A percentile compares a stretch with the other conserved stretches of the same genome.
Evolutionary conservation across 2,113 vertebrate genomes (phyloP).

Genomic region (Pseudorectes ferrugineus): DNA sequence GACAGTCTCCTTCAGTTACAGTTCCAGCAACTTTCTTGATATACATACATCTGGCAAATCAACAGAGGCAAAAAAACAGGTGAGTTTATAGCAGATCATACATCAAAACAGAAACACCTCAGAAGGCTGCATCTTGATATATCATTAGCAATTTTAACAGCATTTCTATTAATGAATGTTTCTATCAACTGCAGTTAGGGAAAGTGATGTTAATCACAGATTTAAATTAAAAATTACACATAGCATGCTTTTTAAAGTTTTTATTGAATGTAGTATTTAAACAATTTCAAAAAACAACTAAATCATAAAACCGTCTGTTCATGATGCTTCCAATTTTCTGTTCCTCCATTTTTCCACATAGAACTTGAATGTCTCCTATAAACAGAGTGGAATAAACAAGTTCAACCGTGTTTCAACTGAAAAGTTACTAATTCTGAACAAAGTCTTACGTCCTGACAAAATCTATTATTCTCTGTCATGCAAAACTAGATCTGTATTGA

Average conservation of each 20-base stretch:
- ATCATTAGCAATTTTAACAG: neutral
- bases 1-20: neutral
- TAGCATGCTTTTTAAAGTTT: neutral
- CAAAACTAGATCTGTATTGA: constrained; percentile 29
- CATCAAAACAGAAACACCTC: neutral
- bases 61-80: neutral
- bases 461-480: constrained; percentile 36
- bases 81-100: neutral
- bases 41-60: neutral
- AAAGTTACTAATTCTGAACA: constrained; percentile 9
- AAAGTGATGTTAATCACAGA: neutral
- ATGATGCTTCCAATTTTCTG: neutral
- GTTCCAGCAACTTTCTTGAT: neutral
- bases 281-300: constrained; percentile 37
- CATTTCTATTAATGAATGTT: neutral
- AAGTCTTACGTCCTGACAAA: neutral
- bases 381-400: constrained; percentile 18
- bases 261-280: constrained; percentile 44
- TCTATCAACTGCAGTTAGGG: neutral
- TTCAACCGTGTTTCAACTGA: neutral
- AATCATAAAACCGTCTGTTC: neutral
- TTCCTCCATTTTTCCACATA: constrained; percentile 78
- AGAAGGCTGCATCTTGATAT: neutral
- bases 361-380: constrained; percentile 83
- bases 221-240: constrained; percentile 26